Evolutionary conservation across 2,888 invertebrate species (phyloP).

Genomic region (Pristionchus japonicus): DNA sequence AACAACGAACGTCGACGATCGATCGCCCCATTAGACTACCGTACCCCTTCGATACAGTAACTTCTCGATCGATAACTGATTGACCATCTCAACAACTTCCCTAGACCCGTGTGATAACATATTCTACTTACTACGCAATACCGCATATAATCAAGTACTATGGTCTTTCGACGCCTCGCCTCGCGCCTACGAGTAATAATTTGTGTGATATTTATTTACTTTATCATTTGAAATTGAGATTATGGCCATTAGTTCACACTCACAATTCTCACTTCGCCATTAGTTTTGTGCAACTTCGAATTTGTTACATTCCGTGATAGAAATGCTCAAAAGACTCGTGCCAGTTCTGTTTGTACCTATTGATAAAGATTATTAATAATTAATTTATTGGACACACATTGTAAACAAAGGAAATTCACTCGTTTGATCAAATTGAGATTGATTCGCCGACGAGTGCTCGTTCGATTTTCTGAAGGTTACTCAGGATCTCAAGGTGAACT

Average conservation of each 20-base stretch:
- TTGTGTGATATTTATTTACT: background rate
- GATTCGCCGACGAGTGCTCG: no score
- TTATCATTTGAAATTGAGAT: background rate
- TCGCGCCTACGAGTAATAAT: conserved; percentile 8
- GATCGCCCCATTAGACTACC: conserved; percentile 28
- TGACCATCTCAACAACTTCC: no score
- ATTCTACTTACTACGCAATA: background rate
- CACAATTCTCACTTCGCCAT: background rate
- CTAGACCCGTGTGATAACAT: conserved; percentile 26
- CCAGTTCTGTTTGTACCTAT: conserved; percentile 29
- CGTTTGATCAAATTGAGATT: no score
- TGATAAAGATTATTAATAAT: conserved; percentile 1
- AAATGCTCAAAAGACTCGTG: conserved; percentile 33
- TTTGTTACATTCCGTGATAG: conserved; percentile 36
- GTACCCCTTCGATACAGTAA: background rate
- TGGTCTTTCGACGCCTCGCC: conserved; percentile 29
- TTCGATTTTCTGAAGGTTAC: background rate
- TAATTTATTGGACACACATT: no score
- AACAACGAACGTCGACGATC: conserved; percentile 32
- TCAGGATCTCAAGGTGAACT: background rate
- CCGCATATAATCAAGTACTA: background rate
- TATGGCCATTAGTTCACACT: background rate
- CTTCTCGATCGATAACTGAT: background rate
- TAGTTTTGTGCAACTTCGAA: background rate
- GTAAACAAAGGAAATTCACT: no score